phyloP scores from a whole-genome alignment of 1,140 invertebrate genomes.

The Helicoverpa zea region DNA sequence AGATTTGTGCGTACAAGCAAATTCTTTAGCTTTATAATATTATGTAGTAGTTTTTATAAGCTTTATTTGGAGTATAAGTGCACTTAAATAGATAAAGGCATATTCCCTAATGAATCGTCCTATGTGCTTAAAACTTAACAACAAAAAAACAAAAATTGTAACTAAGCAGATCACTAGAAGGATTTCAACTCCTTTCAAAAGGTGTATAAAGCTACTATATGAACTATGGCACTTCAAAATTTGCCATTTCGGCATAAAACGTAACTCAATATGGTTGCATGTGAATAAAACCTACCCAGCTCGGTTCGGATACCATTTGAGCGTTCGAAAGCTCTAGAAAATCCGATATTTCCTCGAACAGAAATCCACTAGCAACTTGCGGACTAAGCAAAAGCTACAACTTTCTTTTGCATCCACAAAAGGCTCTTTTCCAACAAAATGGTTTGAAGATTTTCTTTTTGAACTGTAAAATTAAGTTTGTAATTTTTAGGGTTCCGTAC shows the following conservation, averaged over 20 bases:
- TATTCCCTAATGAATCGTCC: no score
- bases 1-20: no score
- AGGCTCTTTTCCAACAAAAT: not conserved
- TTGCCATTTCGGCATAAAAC: not conserved
- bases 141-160: no score
- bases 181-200: no score
- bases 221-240: not conserved
- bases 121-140: no score
- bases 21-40: no score
- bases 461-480: slow-evolving; percentile 17
- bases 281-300: not conserved
- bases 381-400: not conserved
- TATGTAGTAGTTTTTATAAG: no score
- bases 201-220: no score
- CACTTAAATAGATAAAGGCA: no score
- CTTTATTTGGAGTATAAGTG: no score
- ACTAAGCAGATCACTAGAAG: no score
- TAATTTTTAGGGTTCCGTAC: no score
- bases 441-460: not conserved
- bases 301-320: not conserved
- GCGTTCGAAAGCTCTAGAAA: slow-evolving; percentile 33
- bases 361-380: slow-evolving; percentile 5
- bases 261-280: not conserved
- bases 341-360: slow-evolving; percentile 31
- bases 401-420: not conserved